Base-by-base conservation (phyloP, 2,113 vertebrate species). In the Cathartes aura region DNA sequence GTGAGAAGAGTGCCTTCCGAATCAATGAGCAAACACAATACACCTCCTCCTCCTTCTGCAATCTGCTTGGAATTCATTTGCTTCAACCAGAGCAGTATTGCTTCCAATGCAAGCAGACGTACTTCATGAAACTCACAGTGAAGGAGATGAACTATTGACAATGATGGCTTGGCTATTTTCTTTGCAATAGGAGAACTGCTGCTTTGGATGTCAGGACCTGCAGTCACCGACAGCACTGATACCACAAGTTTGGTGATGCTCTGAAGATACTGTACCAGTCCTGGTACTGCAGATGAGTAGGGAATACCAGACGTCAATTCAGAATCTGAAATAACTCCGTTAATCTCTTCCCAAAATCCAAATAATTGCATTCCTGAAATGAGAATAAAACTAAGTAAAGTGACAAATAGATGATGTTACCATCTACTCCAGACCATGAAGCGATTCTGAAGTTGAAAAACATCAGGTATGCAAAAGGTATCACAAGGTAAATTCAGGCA, bases 231-330 rank as follows among this genome's bases (percentile, higher is more conserved):
- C 89, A 95, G 98, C 88, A 73, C 82, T 63, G 98, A 98, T 24
- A 98, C 87, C 23, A 97, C 98, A 73, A 99, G 95, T n/a, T 79
- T 98, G 29, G 99, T 98, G 94, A 99, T 95, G 97, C 99, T 99
- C 94, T 99, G 99, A 36, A 99, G 98, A 97, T 99, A 99, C 91
- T 99, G 99, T 42, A 98, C 97, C 68, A 98, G 95, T 84, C 99
- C 99, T 15, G 99, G 99, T 6, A 95, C 97, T 15, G 78, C 97
- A 71, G 73, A 89, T 34, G 95, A 96, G 68, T 58, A 93, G 18
- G 79, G 90, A 68, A 96, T 63, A 32, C 98, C 84, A 5, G 86
- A 93, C 74, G 98, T 8, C 75, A 99, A 96, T 47, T 99, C 99
- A 12, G 99, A 99, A 59, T 96, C 96, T 45, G 95, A 86, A 85